phyloP scores from a whole-genome alignment of 2,888 invertebrate genomes.

The Ophion slaviceki region DNA sequence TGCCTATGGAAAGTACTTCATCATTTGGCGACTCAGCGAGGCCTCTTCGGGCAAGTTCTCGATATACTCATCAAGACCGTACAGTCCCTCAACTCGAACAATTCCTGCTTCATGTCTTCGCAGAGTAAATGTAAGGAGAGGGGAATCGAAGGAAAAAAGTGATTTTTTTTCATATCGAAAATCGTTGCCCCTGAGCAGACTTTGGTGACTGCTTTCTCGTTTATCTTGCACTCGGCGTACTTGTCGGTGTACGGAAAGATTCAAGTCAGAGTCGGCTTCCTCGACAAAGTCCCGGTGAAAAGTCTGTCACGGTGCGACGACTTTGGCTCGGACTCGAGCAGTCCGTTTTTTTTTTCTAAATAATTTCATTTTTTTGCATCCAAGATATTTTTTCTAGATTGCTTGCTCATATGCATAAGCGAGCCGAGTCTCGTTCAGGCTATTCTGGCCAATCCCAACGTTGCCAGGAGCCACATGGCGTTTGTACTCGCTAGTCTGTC shows the following conservation, averaged over 20 bases:
- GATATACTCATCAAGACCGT: slow-evolving; percentile 85
- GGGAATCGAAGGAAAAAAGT: slow-evolving; percentile 33
- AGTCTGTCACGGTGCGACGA: neutral
- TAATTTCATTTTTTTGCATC: slow-evolving; percentile 24
- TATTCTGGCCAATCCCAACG: slow-evolving; percentile 84
- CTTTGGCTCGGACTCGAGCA: neutral
- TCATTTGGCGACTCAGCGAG: slow-evolving; percentile 85
- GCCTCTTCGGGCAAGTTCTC: slow-evolving; percentile 86
- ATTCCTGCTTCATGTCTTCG: slow-evolving; percentile 71
- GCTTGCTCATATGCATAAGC: slow-evolving; percentile 85
- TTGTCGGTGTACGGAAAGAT: neutral
- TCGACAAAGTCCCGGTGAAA: no score
- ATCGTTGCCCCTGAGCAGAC: neutral
- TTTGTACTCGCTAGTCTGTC: slow-evolving; percentile 85
- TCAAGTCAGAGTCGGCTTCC: no score
- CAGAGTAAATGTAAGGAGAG: slow-evolving; percentile 68
- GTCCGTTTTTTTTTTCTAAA: neutral
- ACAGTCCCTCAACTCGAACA: slow-evolving; percentile 70
- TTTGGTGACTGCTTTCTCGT: neutral
- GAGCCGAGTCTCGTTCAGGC: slow-evolving; percentile 82
- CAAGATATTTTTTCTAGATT: slow-evolving; percentile 72
- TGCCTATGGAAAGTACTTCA: slow-evolving; percentile 86
- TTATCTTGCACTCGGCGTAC: neutral
- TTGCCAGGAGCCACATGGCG: slow-evolving; percentile 83
- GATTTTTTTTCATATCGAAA: slow-evolving; percentile 7